These are phyloP conservation scores for Plagodis pulveraria DNA, from an alignment of 2,888 invertebrate genomes.

Conservation along the genomic window DNA sequence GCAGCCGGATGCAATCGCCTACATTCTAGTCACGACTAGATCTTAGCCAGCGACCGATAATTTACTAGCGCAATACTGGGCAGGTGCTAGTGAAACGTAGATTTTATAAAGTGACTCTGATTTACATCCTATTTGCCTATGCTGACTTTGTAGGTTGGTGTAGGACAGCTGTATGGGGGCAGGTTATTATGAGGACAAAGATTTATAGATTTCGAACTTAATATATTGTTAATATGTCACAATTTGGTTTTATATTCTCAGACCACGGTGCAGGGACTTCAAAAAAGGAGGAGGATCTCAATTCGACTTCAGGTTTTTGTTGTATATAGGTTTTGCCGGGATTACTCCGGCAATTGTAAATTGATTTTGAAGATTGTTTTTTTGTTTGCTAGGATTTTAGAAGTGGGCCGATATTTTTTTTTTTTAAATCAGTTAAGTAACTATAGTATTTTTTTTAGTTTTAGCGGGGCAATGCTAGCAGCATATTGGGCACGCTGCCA, in stretches of 20 bases:
- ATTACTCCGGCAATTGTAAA: too few relatives aligned
- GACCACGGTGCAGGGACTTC: too few relatives aligned
- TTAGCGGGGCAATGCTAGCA: too few relatives aligned
- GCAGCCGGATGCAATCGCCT: constrained; percentile 47
- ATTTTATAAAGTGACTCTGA: constrained; percentile 23
- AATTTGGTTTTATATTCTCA: neutral
- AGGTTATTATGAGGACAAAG: constrained; percentile 1
- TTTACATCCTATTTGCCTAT: constrained; percentile 25
- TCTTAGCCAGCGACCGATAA: constrained; percentile 59
- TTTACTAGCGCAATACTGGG: constrained; percentile 52
- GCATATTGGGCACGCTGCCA: too few relatives aligned
- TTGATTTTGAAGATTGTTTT: too few relatives aligned
- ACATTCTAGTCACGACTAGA: constrained; percentile 62
- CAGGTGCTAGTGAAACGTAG: constrained; percentile 55
- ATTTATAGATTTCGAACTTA: constrained; percentile 5
- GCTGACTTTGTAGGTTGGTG: constrained; percentile 4
- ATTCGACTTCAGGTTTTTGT: too few relatives aligned
- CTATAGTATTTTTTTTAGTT: too few relatives aligned
- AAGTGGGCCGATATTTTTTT: too few relatives aligned
- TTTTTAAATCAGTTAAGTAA: too few relatives aligned
- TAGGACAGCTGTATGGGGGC: constrained; percentile 4
- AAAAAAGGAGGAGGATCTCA: too few relatives aligned
- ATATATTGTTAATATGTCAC: neutral
- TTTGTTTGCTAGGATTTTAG: too few relatives aligned
- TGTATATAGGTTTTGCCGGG: too few relatives aligned